These are phyloP conservation scores for Lepidurus arcticus DNA, from an alignment of 1,140 invertebrate species.

Conservation along the genomic window DNA sequence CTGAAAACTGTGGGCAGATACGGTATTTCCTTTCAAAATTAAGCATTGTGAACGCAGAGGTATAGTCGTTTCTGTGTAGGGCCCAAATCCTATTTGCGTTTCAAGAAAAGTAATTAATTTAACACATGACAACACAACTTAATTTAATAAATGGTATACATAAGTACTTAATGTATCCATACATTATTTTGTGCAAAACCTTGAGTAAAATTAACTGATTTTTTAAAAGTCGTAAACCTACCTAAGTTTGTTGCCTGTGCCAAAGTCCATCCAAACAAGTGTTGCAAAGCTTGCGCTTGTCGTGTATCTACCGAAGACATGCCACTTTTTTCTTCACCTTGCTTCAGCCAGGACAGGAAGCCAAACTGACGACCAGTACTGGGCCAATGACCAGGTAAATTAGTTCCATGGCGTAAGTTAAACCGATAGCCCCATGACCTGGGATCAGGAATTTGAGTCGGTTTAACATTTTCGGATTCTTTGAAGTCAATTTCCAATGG, in stretches of 20 bases:
- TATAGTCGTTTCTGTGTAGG: conserved; percentile 78
- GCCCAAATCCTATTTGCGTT: conserved; percentile 67
- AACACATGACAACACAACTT: background rate
- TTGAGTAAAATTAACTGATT: background rate
- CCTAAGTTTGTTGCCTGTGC: conserved; percentile 75
- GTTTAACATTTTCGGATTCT: conserved; percentile 49
- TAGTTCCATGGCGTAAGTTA: conserved; percentile 56
- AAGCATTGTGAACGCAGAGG: conserved; percentile 77
- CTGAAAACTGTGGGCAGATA: conserved; percentile 81
- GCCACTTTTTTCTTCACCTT: conserved; percentile 49
- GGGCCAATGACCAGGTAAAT: conserved; percentile 74
- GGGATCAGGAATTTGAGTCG: conserved; percentile 54
- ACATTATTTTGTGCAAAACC: background rate
- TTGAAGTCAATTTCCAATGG: conserved; percentile 52
- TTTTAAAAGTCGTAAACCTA: conserved; percentile 39
- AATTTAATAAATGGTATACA: conserved; percentile 27
- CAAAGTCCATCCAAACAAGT: conserved; percentile 71
- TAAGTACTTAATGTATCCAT: conserved; percentile 10
- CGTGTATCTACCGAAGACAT: conserved; percentile 48
- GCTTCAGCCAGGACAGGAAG: conserved; percentile 62
- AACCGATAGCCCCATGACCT: conserved; percentile 50
- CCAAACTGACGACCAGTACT: conserved; percentile 66
- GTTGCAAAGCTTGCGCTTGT: conserved; percentile 63
- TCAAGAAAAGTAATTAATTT: background rate
- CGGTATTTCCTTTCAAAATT: conserved; percentile 73